Conservation (phyloP, 2,888 invertebrate species). For the Plemyria rubiginata region DNA sequence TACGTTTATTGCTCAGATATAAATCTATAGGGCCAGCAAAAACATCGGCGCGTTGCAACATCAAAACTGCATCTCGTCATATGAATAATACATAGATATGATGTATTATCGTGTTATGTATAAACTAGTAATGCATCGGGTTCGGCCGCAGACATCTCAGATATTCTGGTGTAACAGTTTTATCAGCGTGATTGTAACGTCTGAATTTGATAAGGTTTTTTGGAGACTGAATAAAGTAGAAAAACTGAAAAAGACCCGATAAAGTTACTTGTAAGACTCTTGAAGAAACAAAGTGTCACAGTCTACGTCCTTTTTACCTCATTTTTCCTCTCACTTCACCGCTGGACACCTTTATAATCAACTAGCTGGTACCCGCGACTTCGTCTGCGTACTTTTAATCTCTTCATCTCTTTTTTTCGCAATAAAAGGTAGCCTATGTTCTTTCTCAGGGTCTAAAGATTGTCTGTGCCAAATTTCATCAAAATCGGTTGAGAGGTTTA, state of each 20-base stretch:
- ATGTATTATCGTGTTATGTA: conserved; percentile 66
- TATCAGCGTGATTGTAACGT: neutral
- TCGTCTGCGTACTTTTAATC: no score
- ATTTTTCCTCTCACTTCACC: neutral
- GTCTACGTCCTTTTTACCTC: no score
- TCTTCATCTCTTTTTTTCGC: no score
- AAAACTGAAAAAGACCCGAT: no score
- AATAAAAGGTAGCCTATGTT: no score
- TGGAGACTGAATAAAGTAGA: neutral
- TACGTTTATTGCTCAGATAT: conserved; percentile 60
- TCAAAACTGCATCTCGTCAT: conserved; percentile 69
- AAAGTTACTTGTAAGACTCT: no score
- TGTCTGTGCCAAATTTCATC: no score
- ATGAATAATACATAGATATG: conserved; percentile 77
- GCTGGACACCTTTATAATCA: no score
- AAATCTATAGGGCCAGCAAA: conserved; percentile 63
- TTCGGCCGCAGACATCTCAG: conserved; percentile 39
- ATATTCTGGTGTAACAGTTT: conserved; percentile 18
- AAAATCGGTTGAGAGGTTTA: no score
- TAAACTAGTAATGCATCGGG: conserved; percentile 51
- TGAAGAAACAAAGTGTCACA: no score
- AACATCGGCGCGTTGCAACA: conserved; percentile 67
- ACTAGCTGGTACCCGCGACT: no score
- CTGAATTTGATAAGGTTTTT: neutral
- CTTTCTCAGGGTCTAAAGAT: no score